Evolutionary conservation across 2,797 vertebrate species (phyloP), one percentile per base, ranked within the genome.

Genomic region (Neostethus bicornis): DNA sequence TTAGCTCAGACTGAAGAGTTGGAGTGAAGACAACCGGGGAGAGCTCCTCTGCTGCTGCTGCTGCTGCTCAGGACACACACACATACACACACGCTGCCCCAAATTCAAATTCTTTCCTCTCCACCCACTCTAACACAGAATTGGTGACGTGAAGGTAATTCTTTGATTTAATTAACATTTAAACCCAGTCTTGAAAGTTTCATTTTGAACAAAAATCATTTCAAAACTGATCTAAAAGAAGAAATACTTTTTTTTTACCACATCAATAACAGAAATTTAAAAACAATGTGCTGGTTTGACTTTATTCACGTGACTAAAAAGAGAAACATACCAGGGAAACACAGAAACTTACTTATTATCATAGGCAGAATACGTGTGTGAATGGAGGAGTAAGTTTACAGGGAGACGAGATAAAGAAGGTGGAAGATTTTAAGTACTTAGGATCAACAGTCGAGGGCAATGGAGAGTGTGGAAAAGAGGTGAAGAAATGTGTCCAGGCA

Each of bases 61-160:
- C 32, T 41, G 38, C 3, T 5, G 6, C 14, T 7, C 2, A 2
- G 0, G 13, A 7, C 51, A n/a, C n/a, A n/a, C n/a, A n/a, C n/a
- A n/a, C n/a, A n/a, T n/a, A n/a, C 4, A 20, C 28, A 24, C 7
- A 44, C 43, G 12, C 42, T 41, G 59, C 45, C 34, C 75, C 66
- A 77, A 75, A 69, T 85, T 87, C 79, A 81, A 86, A 87, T 41
- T 55, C 59, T 41, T 50, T 62, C 56, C 49, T 68, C 56, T 54
- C 25, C 77, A 52, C 68, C 70, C 71, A 70, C 70, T 11, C 20
- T 63, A 26, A 42, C 28, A 47, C 2, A 11, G 0, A 1, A 20
- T 1, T n/a, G 11, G 9, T 79, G 74, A 84, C 86, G 81, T 24
- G 0, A 6, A 1, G 23, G 46, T 21, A 11, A 65, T 1, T 7